Percentiles rank a stretch among this genome's conserved stretches.
Evolutionary conservation across 2,888 invertebrate species (phyloP).

Genomic region (Phymatocera aterrima): DNA sequence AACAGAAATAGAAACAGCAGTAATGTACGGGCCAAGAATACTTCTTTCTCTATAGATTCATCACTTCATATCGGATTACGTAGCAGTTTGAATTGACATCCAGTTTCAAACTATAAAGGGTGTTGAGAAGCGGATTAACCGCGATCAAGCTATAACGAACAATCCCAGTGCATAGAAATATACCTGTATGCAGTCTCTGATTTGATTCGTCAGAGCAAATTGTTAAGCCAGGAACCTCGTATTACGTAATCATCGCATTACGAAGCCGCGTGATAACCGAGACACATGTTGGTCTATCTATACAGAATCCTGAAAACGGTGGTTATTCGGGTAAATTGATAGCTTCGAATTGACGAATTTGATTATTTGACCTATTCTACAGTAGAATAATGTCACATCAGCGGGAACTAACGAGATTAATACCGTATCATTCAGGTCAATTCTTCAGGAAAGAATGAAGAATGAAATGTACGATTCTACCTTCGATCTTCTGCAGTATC

Average conservation of each 20-base stretch:
- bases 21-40: neutral
- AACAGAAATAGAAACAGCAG: neutral
- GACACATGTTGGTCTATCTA: constrained; percentile 13
- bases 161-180: too few species aligned
- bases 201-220: constrained; percentile 37
- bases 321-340: neutral
- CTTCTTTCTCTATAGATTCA: neutral
- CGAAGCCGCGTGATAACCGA: constrained; percentile 19
- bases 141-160: constrained; percentile 17
- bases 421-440: neutral
- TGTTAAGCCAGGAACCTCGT: constrained; percentile 33
- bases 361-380: neutral
- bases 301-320: constrained; percentile 2
- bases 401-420: neutral
- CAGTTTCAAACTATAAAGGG: neutral
- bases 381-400: neutral
- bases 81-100: constrained; percentile 5
- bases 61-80: neutral
- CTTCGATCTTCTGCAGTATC: neutral
- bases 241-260: constrained; percentile 38
- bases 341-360: neutral
- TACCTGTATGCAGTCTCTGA: constrained; percentile 20
- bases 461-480: neutral
- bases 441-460: neutral
- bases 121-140: neutral